Evolutionary conservation across 2,797 vertebrate genomes (phyloP).

Genomic region (Clarias platycephalus): DNA sequence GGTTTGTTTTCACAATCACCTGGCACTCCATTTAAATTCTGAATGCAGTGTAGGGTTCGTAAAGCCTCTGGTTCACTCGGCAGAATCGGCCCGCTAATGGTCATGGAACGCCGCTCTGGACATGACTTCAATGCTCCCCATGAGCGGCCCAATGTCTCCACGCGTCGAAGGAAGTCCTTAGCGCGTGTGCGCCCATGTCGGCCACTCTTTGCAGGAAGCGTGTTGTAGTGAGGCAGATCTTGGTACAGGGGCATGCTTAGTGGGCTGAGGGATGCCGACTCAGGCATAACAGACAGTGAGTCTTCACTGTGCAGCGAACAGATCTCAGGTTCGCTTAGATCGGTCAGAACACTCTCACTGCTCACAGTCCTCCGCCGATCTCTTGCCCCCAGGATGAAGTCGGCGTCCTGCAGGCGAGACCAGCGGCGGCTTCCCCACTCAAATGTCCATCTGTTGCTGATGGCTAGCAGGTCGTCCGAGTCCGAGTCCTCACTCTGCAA

Average conservation of each 20-base stretch:
- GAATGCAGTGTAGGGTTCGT: slow-evolving; percentile 78
- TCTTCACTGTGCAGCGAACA: slow-evolving; percentile 92
- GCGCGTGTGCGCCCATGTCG: slow-evolving; percentile 77
- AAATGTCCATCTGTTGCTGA: slow-evolving; percentile 99
- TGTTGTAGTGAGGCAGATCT: slow-evolving; percentile 60
- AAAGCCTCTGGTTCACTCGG: slow-evolving; percentile 80
- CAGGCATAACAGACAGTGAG: slow-evolving; percentile 75
- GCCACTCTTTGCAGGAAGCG: slow-evolving; percentile 73
- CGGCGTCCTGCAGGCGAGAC: slow-evolving; percentile 92
- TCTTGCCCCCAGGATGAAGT: slow-evolving; percentile 62
- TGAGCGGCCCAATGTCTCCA: slow-evolving; percentile 85
- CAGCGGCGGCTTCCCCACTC: slow-evolving; percentile 93
- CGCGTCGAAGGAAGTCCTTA: slow-evolving; percentile 89
- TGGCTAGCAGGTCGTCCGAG: slow-evolving; percentile 93
- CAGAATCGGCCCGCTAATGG: slow-evolving; percentile 84
- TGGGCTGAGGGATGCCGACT: slow-evolving; percentile 69
- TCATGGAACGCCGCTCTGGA: slow-evolving; percentile 68
- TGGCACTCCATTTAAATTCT: slow-evolving; percentile 79
- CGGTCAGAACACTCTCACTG: slow-evolving; percentile 94
- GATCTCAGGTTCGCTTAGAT: slow-evolving; percentile 93
- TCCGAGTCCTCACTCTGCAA: slow-evolving; percentile 94
- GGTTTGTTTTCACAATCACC: slow-evolving; percentile 46
- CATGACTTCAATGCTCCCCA: slow-evolving; percentile 67
- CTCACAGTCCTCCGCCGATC: slow-evolving; percentile 77
- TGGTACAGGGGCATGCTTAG: slow-evolving; percentile 57